These are phyloP conservation scores for Scaptomyza flava DNA, from an alignment of 2,888 invertebrate species.

Conservation along the genomic window DNA sequence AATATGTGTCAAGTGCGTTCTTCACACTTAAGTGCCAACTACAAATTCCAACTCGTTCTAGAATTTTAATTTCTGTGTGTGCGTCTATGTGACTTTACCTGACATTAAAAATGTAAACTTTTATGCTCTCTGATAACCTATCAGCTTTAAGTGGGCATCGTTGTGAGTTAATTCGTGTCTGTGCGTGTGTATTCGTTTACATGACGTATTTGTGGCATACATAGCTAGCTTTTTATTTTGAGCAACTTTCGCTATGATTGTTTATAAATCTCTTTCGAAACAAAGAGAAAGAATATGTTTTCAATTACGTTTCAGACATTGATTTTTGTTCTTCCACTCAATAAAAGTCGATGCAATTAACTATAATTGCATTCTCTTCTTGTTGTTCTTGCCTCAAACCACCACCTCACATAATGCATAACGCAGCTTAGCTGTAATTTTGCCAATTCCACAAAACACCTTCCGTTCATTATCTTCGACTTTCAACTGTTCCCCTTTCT, in stretches of 20 bases:
- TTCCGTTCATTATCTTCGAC: conserved; percentile 23
- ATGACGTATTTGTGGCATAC: conserved; percentile 28
- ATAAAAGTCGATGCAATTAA: not conserved
- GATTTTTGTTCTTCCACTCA: conserved; percentile 1
- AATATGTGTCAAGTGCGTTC: conserved; percentile 71
- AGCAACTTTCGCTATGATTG: conserved; percentile 4
- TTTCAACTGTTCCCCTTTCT: conserved; percentile 3
- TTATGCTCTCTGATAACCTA: conserved; percentile 43
- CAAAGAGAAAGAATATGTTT: not conserved
- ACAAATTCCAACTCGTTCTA: conserved; percentile 33
- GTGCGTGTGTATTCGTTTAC: not conserved
- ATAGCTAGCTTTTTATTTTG: not conserved
- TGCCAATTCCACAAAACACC: conserved; percentile 21
- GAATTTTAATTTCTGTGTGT: conserved; percentile 16
- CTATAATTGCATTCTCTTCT: not conserved
- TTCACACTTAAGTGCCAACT: conserved; percentile 32
- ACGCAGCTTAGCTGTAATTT: conserved; percentile 47
- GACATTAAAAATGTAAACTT: conserved; percentile 19
- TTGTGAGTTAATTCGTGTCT: not conserved
- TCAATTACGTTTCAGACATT: conserved; percentile 2
- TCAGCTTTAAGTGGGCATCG: conserved; percentile 28
- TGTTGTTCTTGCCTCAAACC: conserved; percentile 1
- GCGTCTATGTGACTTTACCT: conserved; percentile 3
- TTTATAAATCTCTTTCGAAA: not conserved
- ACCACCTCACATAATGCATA: conserved; percentile 30